A percentile compares a stretch with the other conserved stretches of the same genome.
These are phyloP conservation scores for Armadillidium nasatum DNA, from an alignment of 1,140 invertebrate species.

Conservation along the genomic window DNA sequence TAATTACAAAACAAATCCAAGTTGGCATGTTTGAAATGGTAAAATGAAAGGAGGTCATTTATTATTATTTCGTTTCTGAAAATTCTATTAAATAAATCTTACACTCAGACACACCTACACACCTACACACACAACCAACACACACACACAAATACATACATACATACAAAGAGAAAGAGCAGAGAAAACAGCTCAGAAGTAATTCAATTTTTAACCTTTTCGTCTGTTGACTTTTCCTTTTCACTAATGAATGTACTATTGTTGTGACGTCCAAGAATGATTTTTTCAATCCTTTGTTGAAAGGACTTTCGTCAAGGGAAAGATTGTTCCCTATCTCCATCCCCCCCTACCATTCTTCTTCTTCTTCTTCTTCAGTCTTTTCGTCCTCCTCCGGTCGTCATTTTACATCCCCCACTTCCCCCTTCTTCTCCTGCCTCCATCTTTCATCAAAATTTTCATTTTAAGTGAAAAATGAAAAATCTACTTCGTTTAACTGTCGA, in stretches of 20 bases:
- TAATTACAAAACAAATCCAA: conserved; percentile 3
- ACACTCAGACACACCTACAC: not conserved
- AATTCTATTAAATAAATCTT: not conserved
- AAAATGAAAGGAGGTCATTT: not conserved
- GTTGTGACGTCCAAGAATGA: conserved; percentile 3
- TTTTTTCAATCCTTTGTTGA: not conserved
- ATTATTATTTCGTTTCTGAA: not conserved
- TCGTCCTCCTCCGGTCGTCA: too few species aligned
- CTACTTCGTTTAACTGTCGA: not conserved
- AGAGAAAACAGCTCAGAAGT: not conserved
- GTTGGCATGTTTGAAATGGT: not conserved
- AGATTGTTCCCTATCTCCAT: not conserved
- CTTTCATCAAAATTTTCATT: too few species aligned
- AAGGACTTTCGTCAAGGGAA: not conserved
- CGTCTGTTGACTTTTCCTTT: conserved; percentile 1
- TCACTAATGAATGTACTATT: not conserved
- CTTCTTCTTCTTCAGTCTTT: too few species aligned
- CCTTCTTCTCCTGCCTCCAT: too few species aligned
- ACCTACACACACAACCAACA: too few species aligned
- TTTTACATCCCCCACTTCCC: too few species aligned
- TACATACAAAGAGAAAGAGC: too few species aligned
- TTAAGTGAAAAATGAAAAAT: not conserved
- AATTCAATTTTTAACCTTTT: conserved; percentile 1
- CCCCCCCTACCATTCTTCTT: not conserved
- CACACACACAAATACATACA: too few species aligned